A percentile compares a stretch with the other conserved stretches of the same genome.
phyloP scores from a whole-genome alignment of 1,140 invertebrate genomes.

The Tetragonula clypearis region DNA sequence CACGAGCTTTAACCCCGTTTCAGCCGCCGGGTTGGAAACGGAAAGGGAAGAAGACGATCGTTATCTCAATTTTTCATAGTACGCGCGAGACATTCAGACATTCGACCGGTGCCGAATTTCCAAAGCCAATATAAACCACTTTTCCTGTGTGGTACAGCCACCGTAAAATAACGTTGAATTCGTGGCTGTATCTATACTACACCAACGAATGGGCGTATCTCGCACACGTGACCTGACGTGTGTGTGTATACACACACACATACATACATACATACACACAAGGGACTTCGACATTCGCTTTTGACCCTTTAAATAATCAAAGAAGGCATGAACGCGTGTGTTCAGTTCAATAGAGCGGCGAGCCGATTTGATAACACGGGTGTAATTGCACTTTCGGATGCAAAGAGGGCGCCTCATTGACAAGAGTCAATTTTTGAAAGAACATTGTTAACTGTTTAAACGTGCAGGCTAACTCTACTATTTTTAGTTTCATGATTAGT shows the following conservation, averaged over 20 bases:
- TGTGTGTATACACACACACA: no score
- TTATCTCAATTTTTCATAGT: conserved; percentile 7
- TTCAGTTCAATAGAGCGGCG: not conserved
- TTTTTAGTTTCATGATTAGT: no score
- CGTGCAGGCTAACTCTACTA: no score
- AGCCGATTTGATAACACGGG: no score
- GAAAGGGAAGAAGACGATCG: not conserved
- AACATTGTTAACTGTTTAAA: no score
- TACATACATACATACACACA: no score
- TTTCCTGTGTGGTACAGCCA: not conserved
- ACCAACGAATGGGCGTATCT: conserved; percentile 6
- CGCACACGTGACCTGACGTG: conserved; percentile 11
- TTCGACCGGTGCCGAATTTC: not conserved
- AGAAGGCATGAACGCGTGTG: conserved; percentile 35
- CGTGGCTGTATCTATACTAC: not conserved
- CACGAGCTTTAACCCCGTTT: not conserved
- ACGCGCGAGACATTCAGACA: not conserved
- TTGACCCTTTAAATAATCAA: conserved; percentile 64
- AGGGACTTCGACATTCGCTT: conserved; percentile 38
- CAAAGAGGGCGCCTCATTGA: no score
- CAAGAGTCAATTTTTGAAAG: no score
- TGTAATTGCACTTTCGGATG: no score
- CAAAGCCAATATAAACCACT: conserved; percentile 25
- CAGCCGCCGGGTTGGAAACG: no score
- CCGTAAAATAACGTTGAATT: conserved; percentile 55